Evolutionary conservation across 2,113 vertebrate species (phyloP).

Genomic region (Aspidoscelis tigris): DNA sequence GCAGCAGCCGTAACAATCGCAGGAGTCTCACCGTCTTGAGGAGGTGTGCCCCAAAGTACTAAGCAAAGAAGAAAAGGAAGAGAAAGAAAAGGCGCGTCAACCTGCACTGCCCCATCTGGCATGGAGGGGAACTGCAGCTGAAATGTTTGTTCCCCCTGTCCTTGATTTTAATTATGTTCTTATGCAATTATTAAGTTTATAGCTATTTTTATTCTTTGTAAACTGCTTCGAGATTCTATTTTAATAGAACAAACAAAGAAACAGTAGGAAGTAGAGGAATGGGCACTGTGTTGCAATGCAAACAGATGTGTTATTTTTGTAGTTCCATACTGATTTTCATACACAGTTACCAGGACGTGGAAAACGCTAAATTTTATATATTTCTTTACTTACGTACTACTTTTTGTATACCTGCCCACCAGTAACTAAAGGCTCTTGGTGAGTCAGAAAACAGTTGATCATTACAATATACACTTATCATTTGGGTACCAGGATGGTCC

Average conservation of each 20-base stretch:
- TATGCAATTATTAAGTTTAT: too few relatives aligned
- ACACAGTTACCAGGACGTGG: too few relatives aligned
- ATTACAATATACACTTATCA: neutral
- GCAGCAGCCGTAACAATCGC: slow-evolving; percentile 73
- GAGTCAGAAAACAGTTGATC: neutral
- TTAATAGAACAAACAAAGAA: too few relatives aligned
- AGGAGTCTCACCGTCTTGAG: slow-evolving; percentile 74
- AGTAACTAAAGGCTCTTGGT: neutral
- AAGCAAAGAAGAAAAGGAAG: neutral
- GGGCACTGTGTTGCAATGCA: too few relatives aligned
- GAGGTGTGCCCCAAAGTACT: slow-evolving; percentile 76
- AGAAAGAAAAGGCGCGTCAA: neutral
- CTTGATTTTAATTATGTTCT: too few relatives aligned
- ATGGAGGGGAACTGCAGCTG: neutral
- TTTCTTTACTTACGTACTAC: too few relatives aligned
- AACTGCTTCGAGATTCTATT: too few relatives aligned
- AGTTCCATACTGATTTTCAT: neutral
- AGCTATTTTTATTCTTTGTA: too few relatives aligned
- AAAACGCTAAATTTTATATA: too few relatives aligned
- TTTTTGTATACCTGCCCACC: too few relatives aligned
- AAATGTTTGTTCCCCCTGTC: too few relatives aligned
- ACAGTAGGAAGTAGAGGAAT: too few relatives aligned
- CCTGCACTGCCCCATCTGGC: neutral
- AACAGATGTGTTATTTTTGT: neutral
- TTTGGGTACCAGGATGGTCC: neutral